phyloP scores from a whole-genome alignment of 1,140 invertebrate species.

The Drosophila subpulchrella region DNA sequence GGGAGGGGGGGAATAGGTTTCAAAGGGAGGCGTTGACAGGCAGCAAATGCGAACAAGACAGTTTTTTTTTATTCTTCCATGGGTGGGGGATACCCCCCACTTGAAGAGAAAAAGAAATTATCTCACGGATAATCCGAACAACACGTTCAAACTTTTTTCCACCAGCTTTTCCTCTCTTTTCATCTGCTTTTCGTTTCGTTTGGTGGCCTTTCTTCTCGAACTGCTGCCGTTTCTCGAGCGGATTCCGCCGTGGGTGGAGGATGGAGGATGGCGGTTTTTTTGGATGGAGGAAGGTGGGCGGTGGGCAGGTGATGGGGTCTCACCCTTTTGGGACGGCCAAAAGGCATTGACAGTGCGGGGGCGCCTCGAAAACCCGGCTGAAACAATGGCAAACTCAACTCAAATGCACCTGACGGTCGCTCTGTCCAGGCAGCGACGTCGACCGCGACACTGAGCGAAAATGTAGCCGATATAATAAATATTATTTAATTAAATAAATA shows the following conservation, averaged over 20 bases:
- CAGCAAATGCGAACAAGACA: slow-evolving; percentile 82
- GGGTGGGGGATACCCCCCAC: slow-evolving; percentile 42
- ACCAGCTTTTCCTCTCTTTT: slow-evolving; percentile 23
- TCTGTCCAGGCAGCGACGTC: slow-evolving; percentile 5
- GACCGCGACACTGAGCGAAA: slow-evolving; percentile 14
- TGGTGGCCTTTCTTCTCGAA: slow-evolving; percentile 6
- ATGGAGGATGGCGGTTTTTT: neutral
- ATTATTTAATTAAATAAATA: neutral
- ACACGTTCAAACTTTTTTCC: slow-evolving; percentile 68
- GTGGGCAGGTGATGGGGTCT: slow-evolving; percentile 55
- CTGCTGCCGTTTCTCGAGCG: slow-evolving; percentile 42
- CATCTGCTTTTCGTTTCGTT: slow-evolving; percentile 16
- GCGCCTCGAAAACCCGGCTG: slow-evolving; percentile 47
- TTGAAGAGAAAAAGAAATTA: slow-evolving; percentile 69
- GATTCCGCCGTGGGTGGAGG: slow-evolving; percentile 35
- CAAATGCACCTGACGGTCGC: slow-evolving; percentile 38
- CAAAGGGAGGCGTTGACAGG: slow-evolving; percentile 72
- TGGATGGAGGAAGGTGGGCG: neutral
- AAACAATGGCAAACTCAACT: slow-evolving; percentile 44
- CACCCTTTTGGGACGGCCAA: slow-evolving; percentile 69
- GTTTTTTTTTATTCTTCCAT: slow-evolving; percentile 11
- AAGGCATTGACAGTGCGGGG: slow-evolving; percentile 57
- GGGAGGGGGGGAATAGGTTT: neutral
- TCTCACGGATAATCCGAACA: slow-evolving; percentile 82
- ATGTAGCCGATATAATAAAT: neutral